Percentiles rank a stretch among this genome's conserved stretches.
phyloP scores from a whole-genome alignment of 2,888 invertebrate genomes.

The Melangyna quadrimaculata region DNA sequence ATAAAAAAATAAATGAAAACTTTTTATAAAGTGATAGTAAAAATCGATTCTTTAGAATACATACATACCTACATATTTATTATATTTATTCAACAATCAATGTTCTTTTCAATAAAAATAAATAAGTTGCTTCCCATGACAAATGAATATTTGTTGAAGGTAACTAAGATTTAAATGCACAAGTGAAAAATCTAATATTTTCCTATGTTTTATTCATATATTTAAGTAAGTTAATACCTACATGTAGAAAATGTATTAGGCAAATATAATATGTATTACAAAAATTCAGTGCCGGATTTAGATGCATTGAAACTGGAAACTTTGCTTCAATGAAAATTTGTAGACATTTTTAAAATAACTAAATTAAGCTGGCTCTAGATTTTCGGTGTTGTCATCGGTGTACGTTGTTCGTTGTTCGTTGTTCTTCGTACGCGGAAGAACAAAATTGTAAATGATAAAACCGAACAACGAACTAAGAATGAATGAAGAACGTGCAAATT shows the following conservation, averaged over 20 bases:
- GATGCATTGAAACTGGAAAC: not conserved
- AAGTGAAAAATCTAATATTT: conserved; percentile 22
- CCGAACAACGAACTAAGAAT: too few species aligned
- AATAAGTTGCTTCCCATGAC: conserved; percentile 52
- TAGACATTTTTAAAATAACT: too few species aligned
- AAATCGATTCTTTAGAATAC: not conserved
- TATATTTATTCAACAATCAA: not conserved
- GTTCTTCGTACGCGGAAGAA: too few species aligned
- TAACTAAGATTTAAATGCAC: conserved; percentile 18
- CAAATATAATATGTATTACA: not conserved
- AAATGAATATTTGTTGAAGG: conserved; percentile 21
- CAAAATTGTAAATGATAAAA: too few species aligned
- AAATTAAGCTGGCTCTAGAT: too few species aligned
- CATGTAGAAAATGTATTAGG: conserved; percentile 1
- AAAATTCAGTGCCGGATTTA: not conserved
- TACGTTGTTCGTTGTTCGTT: too few species aligned
- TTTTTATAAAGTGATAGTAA: not conserved
- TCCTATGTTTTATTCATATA: conserved; percentile 50
- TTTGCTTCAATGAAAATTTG: not conserved
- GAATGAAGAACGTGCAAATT: too few species aligned
- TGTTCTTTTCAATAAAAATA: conserved; percentile 8
- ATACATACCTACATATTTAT: not conserved
- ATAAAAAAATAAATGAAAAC: not conserved
- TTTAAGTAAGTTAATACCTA: conserved; percentile 22
- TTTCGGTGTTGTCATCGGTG: too few species aligned